Percentiles rank a stretch among this genome's conserved stretches.
These are phyloP conservation scores for Brachionus koreanus DNA, from an alignment of 1,140 invertebrate species.

Conservation along the genomic window DNA sequence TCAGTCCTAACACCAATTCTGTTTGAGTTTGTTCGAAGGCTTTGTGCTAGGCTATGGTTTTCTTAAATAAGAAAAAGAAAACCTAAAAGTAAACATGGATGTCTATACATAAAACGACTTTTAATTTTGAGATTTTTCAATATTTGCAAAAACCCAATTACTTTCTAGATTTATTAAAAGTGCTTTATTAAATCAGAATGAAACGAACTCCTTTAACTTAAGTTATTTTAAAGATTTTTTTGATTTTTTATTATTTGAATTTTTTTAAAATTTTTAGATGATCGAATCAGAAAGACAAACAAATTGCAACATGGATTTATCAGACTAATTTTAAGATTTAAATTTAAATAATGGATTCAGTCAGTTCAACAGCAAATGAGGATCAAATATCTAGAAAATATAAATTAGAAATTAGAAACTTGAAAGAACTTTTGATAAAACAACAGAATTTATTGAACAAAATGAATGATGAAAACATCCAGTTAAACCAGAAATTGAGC, in stretches of 20 bases:
- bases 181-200: neutral
- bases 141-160: neutral
- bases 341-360: neutral
- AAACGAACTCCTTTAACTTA: neutral
- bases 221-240: neutral
- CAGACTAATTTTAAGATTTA: neutral
- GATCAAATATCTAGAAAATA: neutral
- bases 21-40: neutral
- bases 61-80: neutral
- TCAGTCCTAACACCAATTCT: no score
- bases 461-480: neutral
- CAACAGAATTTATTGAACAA: slow-evolving; percentile 19
- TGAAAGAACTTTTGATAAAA: neutral
- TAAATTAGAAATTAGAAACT: neutral
- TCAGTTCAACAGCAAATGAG: neutral
- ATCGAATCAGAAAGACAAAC: no score
- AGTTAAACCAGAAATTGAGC: neutral
- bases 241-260: neutral
- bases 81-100: neutral
- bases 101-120: neutral
- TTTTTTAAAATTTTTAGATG: neutral
- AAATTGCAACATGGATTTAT: neutral
- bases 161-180: neutral
- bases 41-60: neutral
- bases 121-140: neutral